Conservation (phyloP, 2,888 invertebrate species). For the Epirrhoe alternata region DNA sequence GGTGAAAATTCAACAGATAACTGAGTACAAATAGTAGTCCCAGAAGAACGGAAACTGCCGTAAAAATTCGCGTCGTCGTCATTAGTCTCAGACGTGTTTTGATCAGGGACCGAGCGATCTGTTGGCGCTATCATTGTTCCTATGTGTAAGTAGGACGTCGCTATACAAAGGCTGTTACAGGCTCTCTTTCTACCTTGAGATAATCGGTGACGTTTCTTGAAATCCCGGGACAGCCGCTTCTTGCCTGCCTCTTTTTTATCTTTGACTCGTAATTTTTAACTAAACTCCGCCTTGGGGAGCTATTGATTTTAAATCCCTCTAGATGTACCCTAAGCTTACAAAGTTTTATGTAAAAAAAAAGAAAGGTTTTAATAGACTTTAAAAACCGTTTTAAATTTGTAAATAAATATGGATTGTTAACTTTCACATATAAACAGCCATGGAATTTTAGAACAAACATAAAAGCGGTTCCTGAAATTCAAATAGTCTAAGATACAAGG, state of each 20-base stretch:
- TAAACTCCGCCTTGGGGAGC: slow-evolving; percentile 55
- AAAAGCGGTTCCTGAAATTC: no score
- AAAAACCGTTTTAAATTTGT: no score
- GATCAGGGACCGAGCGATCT: slow-evolving; percentile 67
- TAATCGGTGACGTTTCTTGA: slow-evolving; percentile 56
- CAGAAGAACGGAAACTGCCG: slow-evolving; percentile 71
- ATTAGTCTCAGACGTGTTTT: slow-evolving; percentile 82
- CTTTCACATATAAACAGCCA: no score
- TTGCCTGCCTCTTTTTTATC: slow-evolving; percentile 61
- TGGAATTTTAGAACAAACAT: no score
- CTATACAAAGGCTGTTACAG: slow-evolving; percentile 44
- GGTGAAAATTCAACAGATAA: slow-evolving; percentile 71
- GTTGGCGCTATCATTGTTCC: slow-evolving; percentile 54
- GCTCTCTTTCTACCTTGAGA: slow-evolving; percentile 46
- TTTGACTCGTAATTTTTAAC: slow-evolving; percentile 65
- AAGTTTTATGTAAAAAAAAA: not conserved
- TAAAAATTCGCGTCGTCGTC: slow-evolving; percentile 78
- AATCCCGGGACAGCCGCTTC: slow-evolving; percentile 48
- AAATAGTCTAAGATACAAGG: no score
- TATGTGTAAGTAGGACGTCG: slow-evolving; percentile 47
- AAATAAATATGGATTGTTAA: no score
- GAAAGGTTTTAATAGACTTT: no score
- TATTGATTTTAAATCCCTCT: slow-evolving; percentile 61
- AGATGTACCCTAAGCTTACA: slow-evolving; percentile 28
- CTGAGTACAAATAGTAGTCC: slow-evolving; percentile 73